Conservation (phyloP, 2,113 vertebrate genomes). For the Pterophyllum scalare region DNA sequence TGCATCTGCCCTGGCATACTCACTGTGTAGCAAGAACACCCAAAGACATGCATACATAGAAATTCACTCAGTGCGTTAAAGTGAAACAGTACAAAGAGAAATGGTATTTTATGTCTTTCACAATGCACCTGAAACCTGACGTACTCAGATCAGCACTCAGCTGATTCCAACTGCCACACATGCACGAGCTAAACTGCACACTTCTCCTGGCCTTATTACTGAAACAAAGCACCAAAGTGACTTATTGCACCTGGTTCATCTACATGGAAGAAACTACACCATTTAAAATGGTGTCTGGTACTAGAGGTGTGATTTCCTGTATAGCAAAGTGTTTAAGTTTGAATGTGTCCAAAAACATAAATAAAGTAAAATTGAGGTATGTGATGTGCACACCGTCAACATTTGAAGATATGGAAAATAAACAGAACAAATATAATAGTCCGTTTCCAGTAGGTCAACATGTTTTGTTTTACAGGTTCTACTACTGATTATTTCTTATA, state of each 20-base stretch:
- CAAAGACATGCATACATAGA: conserved; percentile 69
- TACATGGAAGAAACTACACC: conserved; percentile 24
- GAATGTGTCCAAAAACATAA: neutral
- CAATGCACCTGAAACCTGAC: neutral
- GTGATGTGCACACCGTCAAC: neutral
- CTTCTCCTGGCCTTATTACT: too few species aligned
- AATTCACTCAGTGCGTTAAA: conserved; percentile 50
- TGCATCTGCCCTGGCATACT: neutral
- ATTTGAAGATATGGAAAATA: neutral
- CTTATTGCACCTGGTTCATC: conserved; percentile 11
- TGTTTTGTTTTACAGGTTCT: neutral
- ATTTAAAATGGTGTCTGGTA: conserved; percentile 22
- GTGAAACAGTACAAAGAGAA: conserved; percentile 43
- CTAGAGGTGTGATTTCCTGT: conserved; percentile 18
- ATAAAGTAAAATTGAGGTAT: neutral
- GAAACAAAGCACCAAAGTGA: neutral
- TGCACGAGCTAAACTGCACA: conserved; percentile 19
- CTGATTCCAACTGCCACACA: too few species aligned
- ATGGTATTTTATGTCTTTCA: conserved; percentile 3
- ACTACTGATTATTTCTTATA: neutral
- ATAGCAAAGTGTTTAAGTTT: neutral
- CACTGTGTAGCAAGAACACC: conserved; percentile 33
- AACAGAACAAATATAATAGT: neutral
- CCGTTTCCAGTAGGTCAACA: neutral
- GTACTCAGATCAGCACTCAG: conserved; percentile 18